A percentile compares a stretch with the other conserved stretches of the same genome.
These are phyloP conservation scores for Xenentodon cancila DNA, from an alignment of 2,797 vertebrate genomes.

Conservation along the genomic window DNA sequence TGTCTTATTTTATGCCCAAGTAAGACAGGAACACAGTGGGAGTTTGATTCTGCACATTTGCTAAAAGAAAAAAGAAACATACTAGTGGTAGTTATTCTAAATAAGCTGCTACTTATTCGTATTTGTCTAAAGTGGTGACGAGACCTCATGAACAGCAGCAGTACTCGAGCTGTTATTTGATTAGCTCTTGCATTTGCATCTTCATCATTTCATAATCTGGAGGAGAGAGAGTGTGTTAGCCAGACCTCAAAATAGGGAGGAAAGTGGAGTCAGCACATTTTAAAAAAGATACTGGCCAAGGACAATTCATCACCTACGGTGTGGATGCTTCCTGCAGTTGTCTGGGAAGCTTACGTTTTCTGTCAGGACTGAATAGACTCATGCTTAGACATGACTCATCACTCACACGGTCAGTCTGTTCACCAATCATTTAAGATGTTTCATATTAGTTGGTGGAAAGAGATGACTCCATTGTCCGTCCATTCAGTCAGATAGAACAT, in stretches of 20 bases:
- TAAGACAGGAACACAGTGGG: background rate
- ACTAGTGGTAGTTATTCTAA: slow-evolving; percentile 47
- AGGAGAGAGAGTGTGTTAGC: background rate
- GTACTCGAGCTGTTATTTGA: slow-evolving; percentile 69
- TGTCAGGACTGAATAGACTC: background rate
- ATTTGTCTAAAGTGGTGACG: slow-evolving; percentile 7
- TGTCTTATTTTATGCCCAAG: background rate
- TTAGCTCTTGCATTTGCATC: slow-evolving; percentile 74
- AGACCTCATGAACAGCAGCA: slow-evolving; percentile 58
- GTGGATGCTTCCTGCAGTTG: slow-evolving; percentile 8
- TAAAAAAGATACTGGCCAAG: slow-evolving; percentile 29
- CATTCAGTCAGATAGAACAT: slow-evolving; percentile 21
- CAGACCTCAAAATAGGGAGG: slow-evolving; percentile 20
- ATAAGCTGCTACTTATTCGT: slow-evolving; percentile 46
- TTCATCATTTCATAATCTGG: slow-evolving; percentile 54
- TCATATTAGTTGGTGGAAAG: too few species aligned
- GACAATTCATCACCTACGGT: slow-evolving; percentile 32
- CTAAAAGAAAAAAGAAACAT: background rate
- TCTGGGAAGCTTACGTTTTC: background rate
- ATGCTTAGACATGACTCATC: background rate
- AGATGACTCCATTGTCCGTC: slow-evolving; percentile 21
- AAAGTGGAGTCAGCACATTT: slow-evolving; percentile 39
- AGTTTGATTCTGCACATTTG: too few species aligned
- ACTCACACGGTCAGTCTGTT: background rate
- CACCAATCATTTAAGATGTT: background rate